Conservation (phyloP, 2,797 vertebrate genomes). For the Botia kubotai region DNA sequence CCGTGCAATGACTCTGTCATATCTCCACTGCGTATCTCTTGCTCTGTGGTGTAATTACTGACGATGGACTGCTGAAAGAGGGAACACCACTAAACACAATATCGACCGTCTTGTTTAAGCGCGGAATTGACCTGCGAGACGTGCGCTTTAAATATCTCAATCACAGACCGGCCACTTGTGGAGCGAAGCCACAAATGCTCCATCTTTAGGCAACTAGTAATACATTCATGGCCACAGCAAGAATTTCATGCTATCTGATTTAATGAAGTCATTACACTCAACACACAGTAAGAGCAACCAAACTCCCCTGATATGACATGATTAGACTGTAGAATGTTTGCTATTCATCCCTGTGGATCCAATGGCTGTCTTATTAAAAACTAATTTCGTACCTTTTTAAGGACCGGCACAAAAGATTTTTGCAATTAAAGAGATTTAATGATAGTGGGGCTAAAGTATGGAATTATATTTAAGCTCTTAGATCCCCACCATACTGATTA, state of each 20-base stretch:
- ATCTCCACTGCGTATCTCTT: constrained; percentile 46
- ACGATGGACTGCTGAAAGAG: constrained; percentile 53
- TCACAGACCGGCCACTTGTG: constrained; percentile 60
- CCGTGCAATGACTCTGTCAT: constrained; percentile 58
- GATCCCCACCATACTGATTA: too few relatives aligned
- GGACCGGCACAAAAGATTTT: too few relatives aligned
- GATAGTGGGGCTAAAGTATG: background rate
- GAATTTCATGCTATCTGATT: constrained; percentile 65
- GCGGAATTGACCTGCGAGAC: constrained; percentile 52
- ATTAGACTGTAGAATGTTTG: constrained; percentile 66
- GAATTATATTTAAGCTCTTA: background rate
- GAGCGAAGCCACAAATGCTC: constrained; percentile 62
- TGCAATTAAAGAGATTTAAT: background rate
- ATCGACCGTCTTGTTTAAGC: constrained; percentile 67
- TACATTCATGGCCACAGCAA: constrained; percentile 70
- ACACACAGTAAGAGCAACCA: constrained; percentile 66
- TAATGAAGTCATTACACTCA: constrained; percentile 62
- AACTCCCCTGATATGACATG: constrained; percentile 65
- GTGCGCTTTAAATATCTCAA: constrained; percentile 57
- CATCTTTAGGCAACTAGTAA: constrained; percentile 62
- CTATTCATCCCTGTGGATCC: background rate
- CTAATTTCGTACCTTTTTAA: background rate
- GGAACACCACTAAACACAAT: constrained; percentile 48
- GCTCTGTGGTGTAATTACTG: constrained; percentile 67
- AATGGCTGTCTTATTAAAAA: background rate